Evolutionary conservation across 2,113 vertebrate species (phyloP), one percentile per base, ranked within the genome.

Genomic region (Anhinga anhinga): DNA sequence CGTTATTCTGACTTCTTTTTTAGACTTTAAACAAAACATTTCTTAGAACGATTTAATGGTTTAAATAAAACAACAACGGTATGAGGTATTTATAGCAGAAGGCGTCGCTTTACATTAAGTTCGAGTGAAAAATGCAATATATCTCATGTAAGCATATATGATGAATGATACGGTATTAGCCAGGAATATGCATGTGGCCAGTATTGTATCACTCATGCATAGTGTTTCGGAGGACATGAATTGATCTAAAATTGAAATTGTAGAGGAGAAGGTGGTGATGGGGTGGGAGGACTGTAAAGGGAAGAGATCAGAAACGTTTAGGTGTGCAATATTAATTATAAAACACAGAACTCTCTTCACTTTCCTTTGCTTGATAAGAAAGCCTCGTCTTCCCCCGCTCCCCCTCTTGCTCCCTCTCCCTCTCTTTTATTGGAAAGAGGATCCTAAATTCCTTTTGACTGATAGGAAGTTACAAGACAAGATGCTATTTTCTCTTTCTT

Each of bases 401-500:
- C 81, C 88, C 78, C 87, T 89, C 65, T 89, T 79, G 82, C 71
- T 90, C 91, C 38, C 67, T 88, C 85, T 58, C 69, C 21, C 34
- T 47, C 77, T 92, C 78, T 84, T 96, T 86, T 91, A 90, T 91
- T 88, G 95, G 92, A 97, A 97, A 96, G 82, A 97, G 94, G 96
- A 97, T 95, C 93, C 94, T 94, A 98, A 97, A 98, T 97, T 98
- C 96, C 95, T 97, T 98, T 97, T 97, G 96, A 97, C 96, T 96
- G 95, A 96, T 97, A 97, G 97, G 96, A 98, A 98, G 97, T 98
- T 98, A 95, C 66, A 91, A 98, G 98, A 97, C 96, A 94, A 98
- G 98, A 98, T 98, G 96, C 96, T 98, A 98, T 98, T 98, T 98
- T 98, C 98, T 97, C 98, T 98, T 96, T 98, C 97, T 98, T 97